Conservation (phyloP, 2,113 vertebrate species). For the Pangasianodon hypophthalmus region DNA sequence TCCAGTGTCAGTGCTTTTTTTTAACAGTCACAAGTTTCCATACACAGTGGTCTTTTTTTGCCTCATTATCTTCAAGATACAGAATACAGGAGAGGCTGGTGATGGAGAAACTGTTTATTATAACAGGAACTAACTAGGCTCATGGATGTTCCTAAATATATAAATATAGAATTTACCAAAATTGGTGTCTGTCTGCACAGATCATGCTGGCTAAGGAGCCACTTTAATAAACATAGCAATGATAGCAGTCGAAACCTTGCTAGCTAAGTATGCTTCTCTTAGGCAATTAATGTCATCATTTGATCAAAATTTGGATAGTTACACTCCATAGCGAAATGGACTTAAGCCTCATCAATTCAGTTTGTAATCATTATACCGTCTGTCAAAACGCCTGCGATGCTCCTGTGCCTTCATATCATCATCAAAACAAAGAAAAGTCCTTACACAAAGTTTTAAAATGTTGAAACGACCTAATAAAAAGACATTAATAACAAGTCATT, state of each 20-base stretch:
- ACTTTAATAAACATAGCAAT: too few species aligned
- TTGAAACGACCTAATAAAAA: not conserved
- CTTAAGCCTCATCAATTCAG: not conserved
- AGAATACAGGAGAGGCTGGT: not conserved
- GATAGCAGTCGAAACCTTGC: too few species aligned
- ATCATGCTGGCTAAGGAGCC: too few species aligned
- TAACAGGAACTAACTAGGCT: too few species aligned
- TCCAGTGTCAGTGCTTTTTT: not conserved
- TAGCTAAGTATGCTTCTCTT: not conserved
- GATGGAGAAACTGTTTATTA: not conserved
- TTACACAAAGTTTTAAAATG: not conserved
- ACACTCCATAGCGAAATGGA: not conserved
- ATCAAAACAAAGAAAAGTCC: not conserved
- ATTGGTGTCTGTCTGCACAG: too few species aligned
- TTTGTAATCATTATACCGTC: not conserved
- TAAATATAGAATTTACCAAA: too few species aligned
- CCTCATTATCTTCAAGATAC: not conserved
- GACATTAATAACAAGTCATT: not conserved
- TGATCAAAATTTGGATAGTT: not conserved
- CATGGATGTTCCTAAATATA: too few species aligned
- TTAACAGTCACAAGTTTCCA: not conserved
- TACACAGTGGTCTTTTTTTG: not conserved
- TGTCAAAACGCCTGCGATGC: not conserved
- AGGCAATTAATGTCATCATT: not conserved
- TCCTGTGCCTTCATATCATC: not conserved